phyloP scores from a whole-genome alignment of 1,140 invertebrate genomes.

The Vanessa atalanta region DNA sequence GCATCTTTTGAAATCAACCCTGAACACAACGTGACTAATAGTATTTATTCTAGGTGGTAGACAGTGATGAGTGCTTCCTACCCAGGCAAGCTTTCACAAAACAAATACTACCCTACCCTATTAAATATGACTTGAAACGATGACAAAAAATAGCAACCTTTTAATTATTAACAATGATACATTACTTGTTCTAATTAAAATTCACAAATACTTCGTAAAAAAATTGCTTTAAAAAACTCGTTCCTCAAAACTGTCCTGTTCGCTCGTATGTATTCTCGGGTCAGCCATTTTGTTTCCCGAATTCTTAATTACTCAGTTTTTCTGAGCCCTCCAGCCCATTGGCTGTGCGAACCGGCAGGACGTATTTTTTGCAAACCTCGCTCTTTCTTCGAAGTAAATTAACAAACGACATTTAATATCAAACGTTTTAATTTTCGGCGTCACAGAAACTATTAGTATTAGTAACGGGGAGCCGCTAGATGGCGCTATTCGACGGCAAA shows the following conservation, averaged over 20 bases:
- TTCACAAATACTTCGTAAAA: not conserved
- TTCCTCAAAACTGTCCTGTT: slow-evolving; percentile 21
- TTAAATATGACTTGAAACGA: no score
- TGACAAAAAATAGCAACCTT: no score
- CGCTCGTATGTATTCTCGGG: slow-evolving; percentile 17
- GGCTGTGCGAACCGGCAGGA: slow-evolving; percentile 40
- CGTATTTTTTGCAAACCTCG: slow-evolving; percentile 43
- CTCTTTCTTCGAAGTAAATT: slow-evolving; percentile 55
- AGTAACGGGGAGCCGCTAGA: slow-evolving; percentile 1
- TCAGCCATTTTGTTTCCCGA: slow-evolving; percentile 57
- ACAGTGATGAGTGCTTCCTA: no score
- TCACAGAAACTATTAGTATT: slow-evolving; percentile 29
- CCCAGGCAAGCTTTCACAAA: no score
- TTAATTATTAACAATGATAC: no score
- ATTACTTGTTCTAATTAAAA: no score
- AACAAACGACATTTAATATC: slow-evolving; percentile 61
- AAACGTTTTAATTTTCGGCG: slow-evolving; percentile 56
- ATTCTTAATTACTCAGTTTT: slow-evolving; percentile 66
- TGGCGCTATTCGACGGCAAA: not conserved
- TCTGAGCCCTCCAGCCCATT: slow-evolving; percentile 36
- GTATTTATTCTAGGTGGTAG: no score
- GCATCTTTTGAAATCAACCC: no score
- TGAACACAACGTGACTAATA: no score
- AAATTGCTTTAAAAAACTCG: not conserved
- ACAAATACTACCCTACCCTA: no score